phyloP scores from a whole-genome alignment of 1,140 invertebrate species.

The Papilio aristodemus region DNA sequence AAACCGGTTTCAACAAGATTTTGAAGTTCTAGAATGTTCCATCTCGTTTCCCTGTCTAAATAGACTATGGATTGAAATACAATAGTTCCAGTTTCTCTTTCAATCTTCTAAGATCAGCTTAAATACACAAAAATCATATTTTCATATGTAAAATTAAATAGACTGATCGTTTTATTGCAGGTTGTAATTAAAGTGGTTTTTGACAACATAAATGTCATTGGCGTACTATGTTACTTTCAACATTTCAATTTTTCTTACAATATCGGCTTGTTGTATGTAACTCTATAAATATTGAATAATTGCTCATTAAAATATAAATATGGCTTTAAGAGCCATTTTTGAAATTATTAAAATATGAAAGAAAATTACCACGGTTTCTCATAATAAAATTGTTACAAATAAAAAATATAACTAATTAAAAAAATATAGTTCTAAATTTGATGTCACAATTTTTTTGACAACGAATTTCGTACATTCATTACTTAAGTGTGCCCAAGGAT shows the following conservation, averaged over 20 bases:
- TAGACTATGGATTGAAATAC: not conserved
- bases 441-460: constrained; percentile 6
- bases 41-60: not conserved
- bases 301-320: constrained; percentile 16
- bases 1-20: constrained; percentile 89
- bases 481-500: not conserved
- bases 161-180: not conserved
- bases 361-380: no score
- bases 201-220: no score
- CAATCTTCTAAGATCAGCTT: not conserved
- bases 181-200: no score
- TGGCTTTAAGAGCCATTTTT: not conserved
- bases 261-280: not conserved
- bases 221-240: no score
- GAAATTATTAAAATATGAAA: no score
- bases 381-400: no score
- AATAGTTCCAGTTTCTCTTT: constrained; percentile 7
- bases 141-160: not conserved
- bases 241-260: no score
- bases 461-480: constrained; percentile 1
- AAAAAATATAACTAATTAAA: no score
- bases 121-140: not conserved
- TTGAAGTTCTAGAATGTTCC: constrained; percentile 81
- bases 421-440: no score
- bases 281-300: constrained; percentile 1